Evolutionary conservation across 2,797 vertebrate genomes (phyloP).

Genomic region (Parauchenoglanis ngamensis): DNA sequence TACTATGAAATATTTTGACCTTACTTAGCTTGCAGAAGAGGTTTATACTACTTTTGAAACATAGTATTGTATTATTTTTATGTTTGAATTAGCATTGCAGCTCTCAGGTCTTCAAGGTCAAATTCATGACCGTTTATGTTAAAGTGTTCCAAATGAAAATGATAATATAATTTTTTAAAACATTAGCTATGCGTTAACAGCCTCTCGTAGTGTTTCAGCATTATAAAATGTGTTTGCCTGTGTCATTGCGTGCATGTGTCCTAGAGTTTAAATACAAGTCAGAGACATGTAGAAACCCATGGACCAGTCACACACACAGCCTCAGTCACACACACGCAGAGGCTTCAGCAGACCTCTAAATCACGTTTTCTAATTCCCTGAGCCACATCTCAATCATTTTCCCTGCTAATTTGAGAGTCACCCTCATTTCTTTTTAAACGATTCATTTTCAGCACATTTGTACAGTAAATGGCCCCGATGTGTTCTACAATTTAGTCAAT

Average conservation of each 20-base stretch:
- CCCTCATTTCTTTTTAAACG: conserved; percentile 99
- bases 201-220: neutral
- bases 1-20: conserved; percentile 34
- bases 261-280: conserved; percentile 77
- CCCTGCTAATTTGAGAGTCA: conserved; percentile 99
- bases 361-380: conserved; percentile 89
- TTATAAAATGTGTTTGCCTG: conserved; percentile 30
- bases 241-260: conserved; percentile 60
- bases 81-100: neutral
- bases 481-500: conserved; percentile 99
- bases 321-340: conserved; percentile 72
- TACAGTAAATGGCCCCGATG: conserved; percentile 96
- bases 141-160: neutral
- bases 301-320: conserved; percentile 15
- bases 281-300: conserved; percentile 68
- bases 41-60: conserved; percentile 9
- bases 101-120: conserved; percentile 30
- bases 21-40: conserved; percentile 1
- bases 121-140: neutral
- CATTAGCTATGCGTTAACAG: neutral
- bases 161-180: neutral
- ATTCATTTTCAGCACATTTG: conserved; percentile 99
- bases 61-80: conserved; percentile 6
- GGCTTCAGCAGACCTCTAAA: conserved; percentile 84
- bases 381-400: conserved; percentile 99